These are phyloP conservation scores for Muschampia staudingeri DNA, from an alignment of 2,888 invertebrate species.

Conservation along the genomic window DNA sequence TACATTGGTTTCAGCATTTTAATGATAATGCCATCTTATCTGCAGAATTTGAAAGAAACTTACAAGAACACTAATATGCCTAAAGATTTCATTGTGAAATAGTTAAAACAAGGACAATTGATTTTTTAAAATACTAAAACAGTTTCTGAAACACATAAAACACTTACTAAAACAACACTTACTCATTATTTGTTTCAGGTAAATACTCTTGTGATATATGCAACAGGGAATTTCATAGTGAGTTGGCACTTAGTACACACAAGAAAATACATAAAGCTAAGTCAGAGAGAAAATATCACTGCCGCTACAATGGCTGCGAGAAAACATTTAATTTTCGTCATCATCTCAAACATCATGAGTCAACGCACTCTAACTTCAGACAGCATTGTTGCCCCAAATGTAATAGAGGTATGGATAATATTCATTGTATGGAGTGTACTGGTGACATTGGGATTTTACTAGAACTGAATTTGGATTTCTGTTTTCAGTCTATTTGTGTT, in stretches of 20 bases:
- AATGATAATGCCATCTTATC: too few relatives aligned
- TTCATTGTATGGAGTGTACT: neutral
- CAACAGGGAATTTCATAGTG: constrained; percentile 79
- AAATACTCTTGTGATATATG: constrained; percentile 81
- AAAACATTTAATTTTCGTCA: constrained; percentile 87
- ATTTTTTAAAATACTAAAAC: neutral
- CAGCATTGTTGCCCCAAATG: constrained; percentile 84
- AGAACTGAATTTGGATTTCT: too few relatives aligned
- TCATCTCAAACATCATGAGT: constrained; percentile 86
- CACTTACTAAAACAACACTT: too few relatives aligned
- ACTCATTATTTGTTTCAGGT: constrained; percentile 74
- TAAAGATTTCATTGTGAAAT: too few relatives aligned
- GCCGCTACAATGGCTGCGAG: constrained; percentile 78
- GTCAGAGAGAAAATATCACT: constrained; percentile 80
- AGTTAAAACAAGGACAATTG: neutral
- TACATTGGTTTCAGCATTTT: too few relatives aligned
- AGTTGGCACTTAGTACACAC: constrained; percentile 81
- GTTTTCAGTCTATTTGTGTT: too few relatives aligned
- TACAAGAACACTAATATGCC: too few relatives aligned
- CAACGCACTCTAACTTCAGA: constrained; percentile 83
- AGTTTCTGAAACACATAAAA: too few relatives aligned
- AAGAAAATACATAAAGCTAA: constrained; percentile 81
- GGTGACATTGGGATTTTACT: too few relatives aligned
- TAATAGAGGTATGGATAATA: constrained; percentile 79
- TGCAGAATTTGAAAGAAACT: too few relatives aligned